Base-by-base conservation (phyloP, 2,113 vertebrate genomes). In the Lampris megalopsis region DNA sequence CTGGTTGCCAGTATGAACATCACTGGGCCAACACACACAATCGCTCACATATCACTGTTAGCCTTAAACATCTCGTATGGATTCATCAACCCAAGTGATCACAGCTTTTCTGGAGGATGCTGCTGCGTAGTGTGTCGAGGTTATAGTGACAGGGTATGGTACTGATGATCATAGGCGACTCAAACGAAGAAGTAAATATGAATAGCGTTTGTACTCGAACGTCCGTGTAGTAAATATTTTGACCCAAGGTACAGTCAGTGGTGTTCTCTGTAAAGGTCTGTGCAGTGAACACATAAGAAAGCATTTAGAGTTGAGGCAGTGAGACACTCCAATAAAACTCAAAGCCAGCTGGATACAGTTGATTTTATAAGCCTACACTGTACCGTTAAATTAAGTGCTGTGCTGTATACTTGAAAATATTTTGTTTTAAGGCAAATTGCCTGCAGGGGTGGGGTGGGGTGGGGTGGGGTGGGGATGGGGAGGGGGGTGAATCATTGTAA, bases 321-420 rank as follows among this genome's bases (percentile, higher is more conserved):
- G 82, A 82, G 84, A 73, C 70, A 72, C 48, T 50, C 52, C 81
- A 69, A 70, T 91, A 87, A 92, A 91, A 84, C 11, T 3, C 3
- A 2, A 6, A 43, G 86, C 87, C 89, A 91, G 87, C 82, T 90
- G 90, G 82, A 86, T 45, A 36, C 53, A 63, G 65, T 49, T 41
- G 56, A 49, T 70, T 93, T 92, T 83, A 92, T 85, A 81, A 81
- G 83, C 72, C 88, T 54, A 8, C 70, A 52, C 80, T 87, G 88
- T 56, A 54, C 54, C 57, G 62, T 91, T 85, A 85, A 90, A 86
- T 80, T 78, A 90, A 92, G 86, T 80, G 84, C 79, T 63, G 77
- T 4, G 74, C 81, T 85, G 84, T 86, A 69, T 74, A 77, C 80
- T 82, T 67, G 54, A 84, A 85, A 90, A 82, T 83, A 83, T 82